These are phyloP conservation scores for Drosophila sordidula DNA, from an alignment of 2,888 invertebrate genomes.

Conservation along the genomic window DNA sequence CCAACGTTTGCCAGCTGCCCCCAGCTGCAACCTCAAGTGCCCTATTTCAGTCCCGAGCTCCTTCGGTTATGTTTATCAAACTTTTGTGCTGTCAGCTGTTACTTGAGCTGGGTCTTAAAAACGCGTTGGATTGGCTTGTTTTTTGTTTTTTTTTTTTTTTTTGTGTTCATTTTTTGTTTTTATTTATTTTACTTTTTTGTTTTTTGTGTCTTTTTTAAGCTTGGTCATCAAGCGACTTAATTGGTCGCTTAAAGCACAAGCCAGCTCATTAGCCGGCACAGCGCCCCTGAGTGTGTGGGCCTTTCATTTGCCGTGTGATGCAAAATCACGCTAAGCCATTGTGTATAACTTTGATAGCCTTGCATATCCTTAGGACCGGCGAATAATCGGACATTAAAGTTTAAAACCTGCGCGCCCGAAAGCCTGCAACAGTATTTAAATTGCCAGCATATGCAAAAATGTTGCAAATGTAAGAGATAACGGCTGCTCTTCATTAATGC, in stretches of 20 bases:
- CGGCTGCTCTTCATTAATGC: conserved; percentile 24
- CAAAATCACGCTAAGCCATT: too few relatives aligned
- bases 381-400: conserved; percentile 1
- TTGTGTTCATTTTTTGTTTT: background rate
- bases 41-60: background rate
- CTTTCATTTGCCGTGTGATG: background rate
- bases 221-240: conserved; percentile 59
- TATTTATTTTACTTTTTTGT: background rate
- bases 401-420: conserved; percentile 26
- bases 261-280: conserved; percentile 30
- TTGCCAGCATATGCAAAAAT: conserved; percentile 3
- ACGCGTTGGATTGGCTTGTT: conserved; percentile 28
- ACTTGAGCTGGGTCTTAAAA: conserved; percentile 43
- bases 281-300: conserved; percentile 9
- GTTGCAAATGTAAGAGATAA: background rate
- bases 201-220: conserved; percentile 21
- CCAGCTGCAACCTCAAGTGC: background rate
- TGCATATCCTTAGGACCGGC: background rate
- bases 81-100: conserved; percentile 70
- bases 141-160: too few relatives aligned
- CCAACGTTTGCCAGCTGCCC: conserved; percentile 8
- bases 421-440: conserved; percentile 27
- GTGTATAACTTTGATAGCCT: background rate
- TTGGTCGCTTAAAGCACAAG: conserved; percentile 64
- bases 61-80: conserved; percentile 50